A percentile compares a stretch with the other conserved stretches of the same genome.
phyloP scores from a whole-genome alignment of 2,113 vertebrate genomes.

The Phrynosoma platyrhinos region DNA sequence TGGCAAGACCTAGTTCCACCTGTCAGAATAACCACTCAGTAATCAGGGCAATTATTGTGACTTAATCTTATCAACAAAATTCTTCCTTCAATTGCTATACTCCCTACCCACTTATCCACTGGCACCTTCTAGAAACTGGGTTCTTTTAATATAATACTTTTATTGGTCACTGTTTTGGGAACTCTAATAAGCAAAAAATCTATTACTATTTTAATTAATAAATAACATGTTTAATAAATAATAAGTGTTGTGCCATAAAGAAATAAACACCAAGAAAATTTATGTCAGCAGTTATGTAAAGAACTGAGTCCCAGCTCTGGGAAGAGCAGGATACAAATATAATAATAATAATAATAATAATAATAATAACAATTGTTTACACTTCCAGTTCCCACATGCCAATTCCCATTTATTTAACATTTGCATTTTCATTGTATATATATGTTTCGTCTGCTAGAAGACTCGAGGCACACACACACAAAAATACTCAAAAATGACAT shows the following conservation, averaged over 20 bases:
- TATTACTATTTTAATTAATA: no score
- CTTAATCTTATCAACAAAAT: not conserved
- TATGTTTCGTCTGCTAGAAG: not conserved
- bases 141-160: not conserved
- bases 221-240: no score
- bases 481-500: not conserved
- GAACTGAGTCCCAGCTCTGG: not conserved
- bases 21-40: not conserved
- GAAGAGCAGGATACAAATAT: no score
- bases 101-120: no score
- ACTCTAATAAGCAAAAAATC: no score
- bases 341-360: no score
- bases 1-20: not conserved
- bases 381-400: no score
- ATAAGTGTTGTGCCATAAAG: not conserved
- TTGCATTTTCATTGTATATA: not conserved
- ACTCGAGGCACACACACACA: not conserved
- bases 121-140: not conserved
- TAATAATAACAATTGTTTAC: no score
- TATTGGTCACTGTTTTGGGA: no score
- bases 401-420: not conserved
- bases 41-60: conserved; percentile 1
- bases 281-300: not conserved
- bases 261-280: not conserved
- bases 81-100: not conserved